Conservation (phyloP, 37 sponge, comb jelly and placozoan species). For the Lycopodina hypogea region DNA sequence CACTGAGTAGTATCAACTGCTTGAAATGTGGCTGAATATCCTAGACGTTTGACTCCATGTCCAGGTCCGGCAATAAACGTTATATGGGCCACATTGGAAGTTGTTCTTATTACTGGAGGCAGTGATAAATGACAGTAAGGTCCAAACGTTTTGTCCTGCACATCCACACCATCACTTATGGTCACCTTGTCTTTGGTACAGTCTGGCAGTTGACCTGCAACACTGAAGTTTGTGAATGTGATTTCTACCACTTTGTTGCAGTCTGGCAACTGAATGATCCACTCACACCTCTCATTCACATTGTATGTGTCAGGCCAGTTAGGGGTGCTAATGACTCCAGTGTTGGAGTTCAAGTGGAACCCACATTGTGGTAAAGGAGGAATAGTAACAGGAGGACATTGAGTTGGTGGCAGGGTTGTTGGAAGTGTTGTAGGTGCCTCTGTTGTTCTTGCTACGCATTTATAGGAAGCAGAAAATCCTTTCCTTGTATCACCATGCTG, state of each 20-base stretch:
- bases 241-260: neutral
- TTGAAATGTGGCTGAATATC: too few species aligned
- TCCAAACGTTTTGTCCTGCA: neutral
- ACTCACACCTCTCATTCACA: neutral
- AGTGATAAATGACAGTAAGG: neutral
- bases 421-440: neutral
- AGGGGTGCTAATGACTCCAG: conserved; percentile 8
- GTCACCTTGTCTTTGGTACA: conserved; percentile 1
- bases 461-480: conserved; percentile 1
- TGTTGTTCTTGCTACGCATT: neutral
- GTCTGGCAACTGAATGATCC: neutral
- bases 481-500: neutral
- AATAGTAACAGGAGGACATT: neutral
- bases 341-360: too few species aligned
- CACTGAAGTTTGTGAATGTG: neutral
- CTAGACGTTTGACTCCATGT: too few species aligned
- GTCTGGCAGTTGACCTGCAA: neutral
- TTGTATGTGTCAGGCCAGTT: conserved; percentile 27
- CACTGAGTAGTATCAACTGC: too few species aligned
- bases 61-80: neutral
- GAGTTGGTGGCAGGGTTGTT: conserved; percentile 2
- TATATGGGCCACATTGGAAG: neutral
- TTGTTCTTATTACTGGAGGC: neutral
- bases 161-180: neutral
- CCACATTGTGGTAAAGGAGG: too few species aligned